Evolutionary conservation across 2,888 invertebrate species (phyloP), one percentile per base, ranked within the genome.

Genomic region (Volucella inflata): DNA sequence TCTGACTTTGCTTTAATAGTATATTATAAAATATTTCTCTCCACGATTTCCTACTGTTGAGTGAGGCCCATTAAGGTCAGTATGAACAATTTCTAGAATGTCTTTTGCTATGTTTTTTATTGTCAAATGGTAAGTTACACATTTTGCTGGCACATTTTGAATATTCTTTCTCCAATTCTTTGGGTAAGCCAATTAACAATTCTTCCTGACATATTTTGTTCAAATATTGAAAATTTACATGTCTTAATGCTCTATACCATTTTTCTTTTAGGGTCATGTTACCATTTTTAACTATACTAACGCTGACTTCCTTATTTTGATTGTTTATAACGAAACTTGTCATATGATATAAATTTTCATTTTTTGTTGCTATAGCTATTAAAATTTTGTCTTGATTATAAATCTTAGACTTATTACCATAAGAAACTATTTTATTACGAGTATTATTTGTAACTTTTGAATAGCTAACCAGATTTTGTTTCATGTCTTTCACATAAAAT

Each of bases 401-500:
- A 59, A 76, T 59, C 50, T 72, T 77, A 30, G 44, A 57, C 11
- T 38, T 59, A 38, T 70, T 71, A 53, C 55, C 30, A 38, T 70
- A 17, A 62, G 51, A 71, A 60, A 55, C 16, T 48, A 64, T 53
- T 53, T 50, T 71, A 36, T 71, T n/a, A n/a, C n/a, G n/a, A n/a
- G n/a, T 59, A 51, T 51, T 60, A 38, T 78, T 48, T 38, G 71
- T 78, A 11, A 78, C 44, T 21, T 71, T 71, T 6, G 62, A 51
- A 36, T 70, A 53, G 55, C 70, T 78, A 16, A 78, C 16, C 38
- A 78, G 62, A 78, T 78, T 78, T 46, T 21, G 50, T 42, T 59
- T 60, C 70, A 78, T 77, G 17, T 77, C 51, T 60, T 77, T 59
- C 12, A 60, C 68, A 44, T 59, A 77, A 59, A 48, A 70, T 17